phyloP scores from a whole-genome alignment of 2,797 vertebrate species.

The Lithobates sylvaticus region DNA sequence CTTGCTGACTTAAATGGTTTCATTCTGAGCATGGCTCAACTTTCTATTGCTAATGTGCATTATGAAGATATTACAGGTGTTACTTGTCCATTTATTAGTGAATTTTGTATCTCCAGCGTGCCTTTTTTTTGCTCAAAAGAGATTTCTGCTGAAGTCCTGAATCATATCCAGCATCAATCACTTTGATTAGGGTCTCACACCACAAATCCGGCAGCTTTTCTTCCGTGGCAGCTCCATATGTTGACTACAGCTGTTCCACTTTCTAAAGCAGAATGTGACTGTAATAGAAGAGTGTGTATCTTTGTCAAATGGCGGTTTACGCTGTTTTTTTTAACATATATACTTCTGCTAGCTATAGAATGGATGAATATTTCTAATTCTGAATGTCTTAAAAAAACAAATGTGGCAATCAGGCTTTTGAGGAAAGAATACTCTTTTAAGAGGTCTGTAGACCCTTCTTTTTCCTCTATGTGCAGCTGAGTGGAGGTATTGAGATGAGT shows the following conservation, averaged over 20 bases:
- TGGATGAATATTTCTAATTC: constrained; percentile 24
- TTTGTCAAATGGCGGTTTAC: constrained; percentile 68
- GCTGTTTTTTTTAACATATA: background rate
- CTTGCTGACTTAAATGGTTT: constrained; percentile 56
- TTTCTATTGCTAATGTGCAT: constrained; percentile 69
- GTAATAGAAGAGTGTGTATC: constrained; percentile 67
- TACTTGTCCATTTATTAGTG: constrained; percentile 70
- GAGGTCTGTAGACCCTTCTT: background rate
- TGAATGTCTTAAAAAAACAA: background rate
- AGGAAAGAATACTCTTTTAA: background rate
- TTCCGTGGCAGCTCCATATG: constrained; percentile 79
- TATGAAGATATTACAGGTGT: constrained; percentile 67
- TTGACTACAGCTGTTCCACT: constrained; percentile 80
- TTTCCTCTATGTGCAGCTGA: no score
- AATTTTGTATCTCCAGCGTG: constrained; percentile 67
- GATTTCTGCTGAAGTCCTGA: constrained; percentile 70
- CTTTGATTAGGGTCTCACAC: constrained; percentile 79
- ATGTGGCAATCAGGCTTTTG: background rate
- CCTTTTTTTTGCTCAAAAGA: constrained; percentile 66
- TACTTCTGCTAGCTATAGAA: constrained; percentile 8
- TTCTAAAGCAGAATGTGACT: constrained; percentile 68
- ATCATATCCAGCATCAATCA: constrained; percentile 78
- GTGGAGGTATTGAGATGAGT: no score
- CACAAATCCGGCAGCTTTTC: constrained; percentile 73
- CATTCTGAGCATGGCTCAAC: constrained; percentile 63